Percentiles rank a stretch among this genome's conserved stretches.
Evolutionary conservation across 2,888 invertebrate species (phyloP).

Genomic region (Epinotia ramella): DNA sequence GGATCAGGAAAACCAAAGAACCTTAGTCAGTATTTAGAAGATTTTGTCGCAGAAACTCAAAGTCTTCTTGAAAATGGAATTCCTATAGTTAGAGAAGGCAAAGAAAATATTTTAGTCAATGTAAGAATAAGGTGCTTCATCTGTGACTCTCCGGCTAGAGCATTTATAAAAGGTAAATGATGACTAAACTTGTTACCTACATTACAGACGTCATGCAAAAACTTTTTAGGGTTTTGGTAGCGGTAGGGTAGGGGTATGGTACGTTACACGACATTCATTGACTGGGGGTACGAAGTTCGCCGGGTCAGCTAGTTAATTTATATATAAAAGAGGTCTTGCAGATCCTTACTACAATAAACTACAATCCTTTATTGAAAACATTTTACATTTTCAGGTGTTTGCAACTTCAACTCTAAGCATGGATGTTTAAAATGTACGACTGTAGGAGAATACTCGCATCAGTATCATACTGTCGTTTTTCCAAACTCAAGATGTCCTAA

Average conservation of each 20-base stretch:
- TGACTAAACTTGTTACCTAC: neutral
- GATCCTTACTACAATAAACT: too few relatives aligned
- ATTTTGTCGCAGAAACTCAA: conserved; percentile 16
- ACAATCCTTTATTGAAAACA: conserved; percentile 1
- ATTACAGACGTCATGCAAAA: too few relatives aligned
- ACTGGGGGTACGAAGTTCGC: neutral
- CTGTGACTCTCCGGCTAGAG: conserved; percentile 25
- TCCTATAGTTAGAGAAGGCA: neutral
- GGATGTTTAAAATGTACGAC: conserved; percentile 50
- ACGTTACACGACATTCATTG: neutral
- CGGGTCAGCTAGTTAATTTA: neutral
- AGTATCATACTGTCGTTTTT: neutral
- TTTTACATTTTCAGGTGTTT: conserved; percentile 44
- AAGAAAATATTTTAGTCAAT: neutral
- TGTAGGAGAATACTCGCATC: conserved; percentile 43
- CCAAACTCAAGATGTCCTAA: neutral
- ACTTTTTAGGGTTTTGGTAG: too few relatives aligned
- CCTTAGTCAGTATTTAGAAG: conserved; percentile 20
- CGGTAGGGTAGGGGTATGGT: neutral
- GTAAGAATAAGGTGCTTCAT: conserved; percentile 13
- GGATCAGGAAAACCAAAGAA: conserved; percentile 24
- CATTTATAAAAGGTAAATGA: conserved; percentile 20
- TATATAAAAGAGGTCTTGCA: neutral
- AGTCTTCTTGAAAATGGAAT: conserved; percentile 1
- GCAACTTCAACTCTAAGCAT: conserved; percentile 49